These are phyloP conservation scores for Drosophila lutescens DNA, from an alignment of 2,888 invertebrate species.

Conservation along the genomic window DNA sequence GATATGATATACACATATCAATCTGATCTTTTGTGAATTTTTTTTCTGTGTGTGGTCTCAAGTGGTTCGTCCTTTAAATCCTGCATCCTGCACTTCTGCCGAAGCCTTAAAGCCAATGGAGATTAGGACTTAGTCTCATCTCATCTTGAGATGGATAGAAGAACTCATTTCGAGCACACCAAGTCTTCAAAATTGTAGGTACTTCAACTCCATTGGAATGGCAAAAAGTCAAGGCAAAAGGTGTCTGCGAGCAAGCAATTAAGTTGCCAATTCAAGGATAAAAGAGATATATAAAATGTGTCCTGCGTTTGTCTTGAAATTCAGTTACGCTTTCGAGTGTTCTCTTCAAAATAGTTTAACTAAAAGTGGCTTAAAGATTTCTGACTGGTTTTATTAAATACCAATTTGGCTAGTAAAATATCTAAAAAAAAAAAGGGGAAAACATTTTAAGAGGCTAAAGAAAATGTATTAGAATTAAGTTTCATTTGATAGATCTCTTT, in stretches of 20 bases:
- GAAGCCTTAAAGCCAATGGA: neutral
- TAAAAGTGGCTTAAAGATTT: too few relatives aligned
- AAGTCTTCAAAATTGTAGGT: neutral
- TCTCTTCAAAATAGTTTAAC: neutral
- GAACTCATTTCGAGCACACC: neutral
- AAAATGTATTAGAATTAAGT: too few relatives aligned
- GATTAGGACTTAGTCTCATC: neutral
- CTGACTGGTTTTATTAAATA: too few relatives aligned
- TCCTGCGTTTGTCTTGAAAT: neutral
- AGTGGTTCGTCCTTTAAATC: conserved; percentile 1
- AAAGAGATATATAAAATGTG: conserved; percentile 1
- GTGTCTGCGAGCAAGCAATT: conserved; percentile 1
- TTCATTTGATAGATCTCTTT: too few relatives aligned
- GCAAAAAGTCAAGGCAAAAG: neutral
- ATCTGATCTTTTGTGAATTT: too few relatives aligned
- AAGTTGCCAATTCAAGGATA: neutral
- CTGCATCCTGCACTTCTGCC: neutral
- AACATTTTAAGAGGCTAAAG: too few relatives aligned
- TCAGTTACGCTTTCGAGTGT: neutral
- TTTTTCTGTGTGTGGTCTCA: too few relatives aligned
- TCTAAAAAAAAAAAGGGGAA: neutral
- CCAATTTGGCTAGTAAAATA: neutral
- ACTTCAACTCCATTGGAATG: neutral
- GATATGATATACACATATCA: too few relatives aligned
- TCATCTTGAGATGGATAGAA: neutral